Evolutionary conservation across 2,113 vertebrate genomes (phyloP).

Genomic region (Thomomys bottae): DNA sequence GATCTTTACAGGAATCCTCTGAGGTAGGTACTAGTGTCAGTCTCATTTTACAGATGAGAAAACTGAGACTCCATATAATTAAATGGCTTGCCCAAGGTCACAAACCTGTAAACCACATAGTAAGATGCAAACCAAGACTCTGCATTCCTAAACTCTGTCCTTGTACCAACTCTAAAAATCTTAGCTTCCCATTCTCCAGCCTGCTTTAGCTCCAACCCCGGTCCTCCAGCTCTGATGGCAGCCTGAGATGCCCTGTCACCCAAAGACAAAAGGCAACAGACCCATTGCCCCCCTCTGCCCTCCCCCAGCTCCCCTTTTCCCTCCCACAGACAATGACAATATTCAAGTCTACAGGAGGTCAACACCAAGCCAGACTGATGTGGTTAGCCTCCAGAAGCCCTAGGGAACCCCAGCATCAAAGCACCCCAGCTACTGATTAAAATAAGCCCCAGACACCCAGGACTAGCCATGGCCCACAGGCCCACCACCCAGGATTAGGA

Average conservation of each 20-base stretch:
- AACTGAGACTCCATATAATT: not conserved
- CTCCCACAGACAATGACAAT: not conserved
- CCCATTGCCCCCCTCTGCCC: not conserved
- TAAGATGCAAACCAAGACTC: not conserved
- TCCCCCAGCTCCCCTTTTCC: not conserved
- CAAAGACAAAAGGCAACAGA: not conserved
- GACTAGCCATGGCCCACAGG: not conserved
- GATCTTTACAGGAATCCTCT: conserved; percentile 8
- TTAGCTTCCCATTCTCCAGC: not conserved
- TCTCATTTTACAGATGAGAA: conserved; percentile 29
- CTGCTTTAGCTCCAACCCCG: not conserved
- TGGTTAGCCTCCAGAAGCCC: not conserved
- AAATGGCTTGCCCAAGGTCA: not conserved
- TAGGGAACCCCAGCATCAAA: conserved; percentile 10
- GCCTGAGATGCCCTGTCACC: not conserved
- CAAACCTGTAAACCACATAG: not conserved
- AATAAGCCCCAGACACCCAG: conserved; percentile 31
- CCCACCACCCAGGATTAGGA: not conserved
- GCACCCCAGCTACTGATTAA: not conserved
- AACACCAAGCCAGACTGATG: not conserved
- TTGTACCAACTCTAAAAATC: not conserved
- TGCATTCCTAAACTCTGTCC: not conserved
- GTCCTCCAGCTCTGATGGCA: not conserved
- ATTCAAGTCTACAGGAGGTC: not conserved
- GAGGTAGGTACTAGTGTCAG: not conserved